Percentiles rank a stretch among this genome's conserved stretches.
Conservation (phyloP, 2,113 vertebrate species). For the Macroglossus sobrinus region DNA sequence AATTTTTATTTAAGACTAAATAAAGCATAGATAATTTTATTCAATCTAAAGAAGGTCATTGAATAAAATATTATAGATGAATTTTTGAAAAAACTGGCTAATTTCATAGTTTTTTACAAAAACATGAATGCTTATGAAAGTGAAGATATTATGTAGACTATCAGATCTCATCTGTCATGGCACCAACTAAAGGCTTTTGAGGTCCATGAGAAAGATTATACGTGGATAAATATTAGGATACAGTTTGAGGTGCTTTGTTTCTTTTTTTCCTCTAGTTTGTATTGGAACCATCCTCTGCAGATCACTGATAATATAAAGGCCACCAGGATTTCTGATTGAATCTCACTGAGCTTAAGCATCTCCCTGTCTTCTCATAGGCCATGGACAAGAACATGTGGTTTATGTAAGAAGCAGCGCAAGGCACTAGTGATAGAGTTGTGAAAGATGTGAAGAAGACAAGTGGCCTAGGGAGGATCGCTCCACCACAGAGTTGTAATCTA, state of each 20-base stretch:
- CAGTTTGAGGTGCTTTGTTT: neutral
- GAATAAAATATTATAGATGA: neutral
- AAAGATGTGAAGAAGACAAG: fast-evolving
- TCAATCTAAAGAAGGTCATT: neutral
- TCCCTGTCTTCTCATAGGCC: neutral
- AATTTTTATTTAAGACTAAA: neutral
- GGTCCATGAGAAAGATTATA: neutral
- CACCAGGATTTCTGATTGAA: neutral
- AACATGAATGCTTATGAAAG: neutral
- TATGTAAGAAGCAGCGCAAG: neutral
- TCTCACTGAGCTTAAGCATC: neutral
- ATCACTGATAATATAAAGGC: neutral
- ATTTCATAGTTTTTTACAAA: neutral
- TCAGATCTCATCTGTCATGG: neutral
- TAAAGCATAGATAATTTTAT: neutral
- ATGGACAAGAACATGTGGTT: neutral
- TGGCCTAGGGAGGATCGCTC: too few species aligned
- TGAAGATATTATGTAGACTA: neutral
- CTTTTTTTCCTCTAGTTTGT: neutral
- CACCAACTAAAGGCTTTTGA: neutral
- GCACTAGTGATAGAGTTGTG: fast-evolving
- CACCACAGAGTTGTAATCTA: fast-evolving
- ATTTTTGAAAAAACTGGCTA: neutral
- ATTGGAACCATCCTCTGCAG: neutral
- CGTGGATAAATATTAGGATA: neutral